phyloP scores from a whole-genome alignment of 1,140 invertebrate species.

The Holotrichia oblita region DNA sequence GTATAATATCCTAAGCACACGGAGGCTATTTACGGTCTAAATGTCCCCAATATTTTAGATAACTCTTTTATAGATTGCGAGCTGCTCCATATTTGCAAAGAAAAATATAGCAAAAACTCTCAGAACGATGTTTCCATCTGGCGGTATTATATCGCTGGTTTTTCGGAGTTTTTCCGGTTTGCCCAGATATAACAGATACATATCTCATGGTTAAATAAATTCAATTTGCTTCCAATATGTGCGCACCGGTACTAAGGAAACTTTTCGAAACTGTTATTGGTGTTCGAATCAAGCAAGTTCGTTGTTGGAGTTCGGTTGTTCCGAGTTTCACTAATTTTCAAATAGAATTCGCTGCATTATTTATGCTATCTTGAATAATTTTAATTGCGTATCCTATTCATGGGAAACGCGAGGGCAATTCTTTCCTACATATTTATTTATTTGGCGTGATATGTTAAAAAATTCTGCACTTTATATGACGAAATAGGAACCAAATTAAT shows the following conservation, averaged over 20 bases:
- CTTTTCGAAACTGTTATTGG: slow-evolving; percentile 1
- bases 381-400: no score
- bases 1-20: slow-evolving; percentile 16
- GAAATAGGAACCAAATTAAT: no score
- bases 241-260: background rate
- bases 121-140: slow-evolving; percentile 7
- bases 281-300: background rate
- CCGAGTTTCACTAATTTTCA: background rate
- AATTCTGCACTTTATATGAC: no score
- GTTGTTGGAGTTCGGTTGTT: background rate
- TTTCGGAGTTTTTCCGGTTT: slow-evolving; percentile 12
- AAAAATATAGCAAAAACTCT: slow-evolving; percentile 18
- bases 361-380: background rate
- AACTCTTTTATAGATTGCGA: slow-evolving; percentile 8
- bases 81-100: slow-evolving; percentile 13
- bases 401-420: no score
- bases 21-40: slow-evolving; percentile 3
- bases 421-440: no score
- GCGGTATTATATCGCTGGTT: slow-evolving; percentile 19
- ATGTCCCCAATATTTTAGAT: slow-evolving; percentile 17
- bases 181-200: slow-evolving; percentile 1
- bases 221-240: slow-evolving; percentile 13
- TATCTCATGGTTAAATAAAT: slow-evolving; percentile 18
- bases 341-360: background rate
- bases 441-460: no score